These are phyloP conservation scores for Agonopterix heracliana DNA, from an alignment of 2,888 invertebrate genomes.

Conservation along the genomic window DNA sequence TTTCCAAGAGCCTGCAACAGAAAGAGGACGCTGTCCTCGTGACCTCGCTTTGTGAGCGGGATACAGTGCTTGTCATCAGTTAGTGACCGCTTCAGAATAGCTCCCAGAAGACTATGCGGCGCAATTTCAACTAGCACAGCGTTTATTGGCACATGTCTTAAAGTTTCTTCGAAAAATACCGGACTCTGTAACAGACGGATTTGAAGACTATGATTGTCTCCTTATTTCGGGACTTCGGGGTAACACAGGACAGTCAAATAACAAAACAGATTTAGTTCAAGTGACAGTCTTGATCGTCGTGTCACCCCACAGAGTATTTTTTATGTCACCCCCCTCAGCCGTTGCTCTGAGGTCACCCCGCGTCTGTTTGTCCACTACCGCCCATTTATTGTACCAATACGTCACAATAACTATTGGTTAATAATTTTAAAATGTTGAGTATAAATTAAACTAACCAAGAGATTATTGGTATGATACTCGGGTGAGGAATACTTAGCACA, in stretches of 20 bases:
- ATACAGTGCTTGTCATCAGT: slow-evolving; percentile 78
- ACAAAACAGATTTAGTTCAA: too few species aligned
- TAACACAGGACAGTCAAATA: too few species aligned
- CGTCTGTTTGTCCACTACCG: too few species aligned
- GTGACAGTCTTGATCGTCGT: too few species aligned
- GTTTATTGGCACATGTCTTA: slow-evolving; percentile 82
- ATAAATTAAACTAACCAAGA: slow-evolving; percentile 62
- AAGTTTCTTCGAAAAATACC: slow-evolving; percentile 86
- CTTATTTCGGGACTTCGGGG: too few species aligned
- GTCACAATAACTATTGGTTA: too few species aligned
- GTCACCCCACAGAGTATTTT: too few species aligned
- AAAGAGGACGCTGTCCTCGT: slow-evolving; percentile 73
- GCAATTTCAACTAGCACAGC: slow-evolving; percentile 91
- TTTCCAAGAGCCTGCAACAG: slow-evolving; percentile 77
- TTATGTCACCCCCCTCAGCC: too few species aligned
- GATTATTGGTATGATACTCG: slow-evolving; percentile 89
- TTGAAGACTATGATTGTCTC: too few species aligned
- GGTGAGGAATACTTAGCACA: slow-evolving; percentile 78
- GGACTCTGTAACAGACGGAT: slow-evolving; percentile 48
- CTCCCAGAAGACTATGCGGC: slow-evolving; percentile 89
- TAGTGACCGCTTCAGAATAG: slow-evolving; percentile 84
- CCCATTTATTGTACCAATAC: too few species aligned
- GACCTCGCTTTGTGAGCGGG: slow-evolving; percentile 81
- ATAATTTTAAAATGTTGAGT: too few species aligned
- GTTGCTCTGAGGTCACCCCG: too few species aligned